Base-by-base conservation (phyloP, 2,113 vertebrate species). In the Pleuronectes platessa region DNA sequence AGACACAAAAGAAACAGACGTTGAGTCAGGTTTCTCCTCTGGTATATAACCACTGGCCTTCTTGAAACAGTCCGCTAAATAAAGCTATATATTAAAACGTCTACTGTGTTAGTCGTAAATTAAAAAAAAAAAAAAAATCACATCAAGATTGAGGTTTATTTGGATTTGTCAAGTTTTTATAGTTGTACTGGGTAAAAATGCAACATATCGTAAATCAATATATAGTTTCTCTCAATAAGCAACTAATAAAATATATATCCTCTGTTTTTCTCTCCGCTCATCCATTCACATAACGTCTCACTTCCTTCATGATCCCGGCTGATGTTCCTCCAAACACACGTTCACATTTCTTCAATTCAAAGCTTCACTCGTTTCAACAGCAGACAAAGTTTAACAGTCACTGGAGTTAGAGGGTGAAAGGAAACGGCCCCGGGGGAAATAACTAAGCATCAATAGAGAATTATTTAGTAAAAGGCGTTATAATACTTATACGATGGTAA, bases 121-220 rank as follows among this genome's bases (percentile, higher is more conserved):
- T 13, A 4, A 12, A 21, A 7, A 18, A 55, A 55, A 55, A 21
- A 64, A 31, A 7, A 31, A 31, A 31, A 31, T 31, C 31, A 31
- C 1, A 31, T 7, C 31, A 31, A 31, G 31, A 42, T 81, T 81
- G 65, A 91, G 73, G 67, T 82, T 71, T 67, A 56, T 76, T 76
- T 67, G 59, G 67, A 82, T 87, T 77, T 76, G 56, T 90, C 83
- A 85, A 74, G 69, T 80, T 45, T 69, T 77, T 26, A 27, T 68
- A n/a, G 60, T 63, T 59, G 14, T 31, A 69, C 7, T 37, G 40
- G 55, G 63, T 11, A 79, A 76, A 81, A 75, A 79, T 3, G 17
- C 42, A 77, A 71, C 61, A 55, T 62, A 81, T 0, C 40, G 35
- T 35, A 83, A 79, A 76, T 87, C n/a, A 82, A 69, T 59, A 78